These are phyloP conservation scores for Neosilurus hyrtlii DNA, from an alignment of 2,797 vertebrate species.

Conservation along the genomic window DNA sequence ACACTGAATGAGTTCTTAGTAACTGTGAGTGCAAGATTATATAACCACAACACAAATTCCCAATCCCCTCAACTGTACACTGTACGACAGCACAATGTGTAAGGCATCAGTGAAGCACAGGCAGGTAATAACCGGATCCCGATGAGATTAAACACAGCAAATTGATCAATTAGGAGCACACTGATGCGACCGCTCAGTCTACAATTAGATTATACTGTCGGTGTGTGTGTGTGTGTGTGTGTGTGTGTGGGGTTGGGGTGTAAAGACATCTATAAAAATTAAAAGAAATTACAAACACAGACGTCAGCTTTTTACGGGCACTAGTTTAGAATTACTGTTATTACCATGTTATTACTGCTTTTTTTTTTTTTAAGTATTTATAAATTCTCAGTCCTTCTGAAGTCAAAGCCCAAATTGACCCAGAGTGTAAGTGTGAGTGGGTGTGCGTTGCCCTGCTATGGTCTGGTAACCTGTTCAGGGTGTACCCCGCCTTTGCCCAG, in stretches of 20 bases:
- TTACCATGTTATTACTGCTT: no score
- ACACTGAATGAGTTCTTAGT: neutral
- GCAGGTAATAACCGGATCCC: neutral
- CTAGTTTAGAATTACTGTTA: no score
- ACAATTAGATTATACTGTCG: neutral
- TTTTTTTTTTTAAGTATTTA: no score
- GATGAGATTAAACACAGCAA: constrained; percentile 34
- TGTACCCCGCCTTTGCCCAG: no score
- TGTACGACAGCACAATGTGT: neutral
- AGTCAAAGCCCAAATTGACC: no score
- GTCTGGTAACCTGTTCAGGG: no score
- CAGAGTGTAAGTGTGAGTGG: no score
- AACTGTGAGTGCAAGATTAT: neutral
- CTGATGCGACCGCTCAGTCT: neutral
- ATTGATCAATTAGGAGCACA: neutral
- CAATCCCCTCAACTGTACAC: neutral
- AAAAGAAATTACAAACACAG: no score
- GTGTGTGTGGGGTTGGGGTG: neutral
- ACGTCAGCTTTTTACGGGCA: no score
- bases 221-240: neutral
- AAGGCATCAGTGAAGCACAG: neutral
- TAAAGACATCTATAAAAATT: no score
- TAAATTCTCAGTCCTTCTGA: no score
- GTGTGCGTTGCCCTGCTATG: no score
- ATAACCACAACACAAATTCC: neutral